Base-by-base conservation (phyloP, 2,888 invertebrate genomes). In the Napeogenes sylphis region DNA sequence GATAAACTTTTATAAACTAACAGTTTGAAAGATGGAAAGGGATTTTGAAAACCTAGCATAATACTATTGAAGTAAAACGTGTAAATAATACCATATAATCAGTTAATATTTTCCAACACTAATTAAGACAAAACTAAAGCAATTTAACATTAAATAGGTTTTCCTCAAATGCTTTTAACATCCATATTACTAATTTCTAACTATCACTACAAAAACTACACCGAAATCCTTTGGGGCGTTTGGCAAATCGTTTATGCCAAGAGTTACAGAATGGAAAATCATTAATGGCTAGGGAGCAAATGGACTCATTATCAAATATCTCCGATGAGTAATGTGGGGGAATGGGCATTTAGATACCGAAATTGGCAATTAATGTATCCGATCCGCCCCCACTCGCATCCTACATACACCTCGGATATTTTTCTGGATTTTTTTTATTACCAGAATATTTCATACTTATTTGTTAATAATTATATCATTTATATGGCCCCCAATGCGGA, bases 361-460 rank as follows among this genome's bases (percentile, higher is more conserved):
- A 83, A 86, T 86, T 82, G 84, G 79, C 84, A 85, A 85, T 86
- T 86, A 85, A 82, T 82, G 80, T 80, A 76, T 78, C 76, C 75
- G 73, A 76, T 78, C 76, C 75, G 73, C 72, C 71, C 69, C 68
- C 58, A 64, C 66, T 73, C 70, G 72, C 73, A 64, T 68, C 58
- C 59, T 59, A 60, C 67, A 67, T 62, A 71, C 65, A 72, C 75
- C 73, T 72, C 67, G 70, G 74, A 74, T 75, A 78, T 76, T 75
- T 75, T 71, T 73, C 67, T 65, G 68, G 66, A 71, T 83, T 82
- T 81, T 82, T 82, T 80, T 77, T 75, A 73, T 75, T 73, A 76
- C 72, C 76, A 76, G 80, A 79, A 82, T 81, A 79, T 77, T 80
- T 81, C 81, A 80, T 75, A 79, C 75, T 81, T 79, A 82, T 83